A percentile compares a stretch with the other conserved stretches of the same genome.
Conservation (phyloP, 2,113 vertebrate species). For the Gavialis gangeticus region DNA sequence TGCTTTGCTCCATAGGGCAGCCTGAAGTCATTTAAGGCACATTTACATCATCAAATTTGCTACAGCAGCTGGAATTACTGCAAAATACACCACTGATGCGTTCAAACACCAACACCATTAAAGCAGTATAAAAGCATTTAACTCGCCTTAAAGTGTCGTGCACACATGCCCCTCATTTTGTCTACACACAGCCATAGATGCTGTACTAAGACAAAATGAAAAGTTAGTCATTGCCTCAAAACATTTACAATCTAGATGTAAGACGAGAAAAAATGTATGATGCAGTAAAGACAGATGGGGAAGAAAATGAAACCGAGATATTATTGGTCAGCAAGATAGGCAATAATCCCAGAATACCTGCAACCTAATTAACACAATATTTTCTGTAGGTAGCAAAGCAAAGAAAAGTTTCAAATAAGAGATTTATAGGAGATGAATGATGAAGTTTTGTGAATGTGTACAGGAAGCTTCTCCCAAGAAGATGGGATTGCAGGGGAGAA, state of each 20-base stretch:
- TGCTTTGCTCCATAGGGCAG: too few relatives aligned
- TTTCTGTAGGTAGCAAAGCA: background rate
- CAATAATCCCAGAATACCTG: background rate
- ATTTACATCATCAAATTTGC: too few relatives aligned
- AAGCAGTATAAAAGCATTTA: too few relatives aligned
- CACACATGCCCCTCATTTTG: too few relatives aligned
- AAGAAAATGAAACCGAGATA: background rate
- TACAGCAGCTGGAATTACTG: too few relatives aligned
- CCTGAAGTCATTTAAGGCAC: too few relatives aligned
- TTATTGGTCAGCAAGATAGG: background rate
- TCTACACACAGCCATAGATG: too few relatives aligned
- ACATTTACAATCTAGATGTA: too few relatives aligned
- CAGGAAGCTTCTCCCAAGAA: background rate
- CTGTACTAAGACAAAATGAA: background rate
- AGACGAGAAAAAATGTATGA: background rate
- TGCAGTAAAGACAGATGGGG: background rate
- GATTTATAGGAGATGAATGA: background rate
- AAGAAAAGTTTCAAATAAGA: background rate
- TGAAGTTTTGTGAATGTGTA: background rate
- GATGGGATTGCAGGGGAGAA: background rate
- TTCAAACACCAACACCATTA: too few relatives aligned
- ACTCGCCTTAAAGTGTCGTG: too few relatives aligned
- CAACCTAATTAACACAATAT: background rate
- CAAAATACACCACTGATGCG: too few relatives aligned
- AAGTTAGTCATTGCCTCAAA: background rate